phyloP scores from a whole-genome alignment of 2,888 invertebrate species.

The Habrosyne pyritoides region DNA sequence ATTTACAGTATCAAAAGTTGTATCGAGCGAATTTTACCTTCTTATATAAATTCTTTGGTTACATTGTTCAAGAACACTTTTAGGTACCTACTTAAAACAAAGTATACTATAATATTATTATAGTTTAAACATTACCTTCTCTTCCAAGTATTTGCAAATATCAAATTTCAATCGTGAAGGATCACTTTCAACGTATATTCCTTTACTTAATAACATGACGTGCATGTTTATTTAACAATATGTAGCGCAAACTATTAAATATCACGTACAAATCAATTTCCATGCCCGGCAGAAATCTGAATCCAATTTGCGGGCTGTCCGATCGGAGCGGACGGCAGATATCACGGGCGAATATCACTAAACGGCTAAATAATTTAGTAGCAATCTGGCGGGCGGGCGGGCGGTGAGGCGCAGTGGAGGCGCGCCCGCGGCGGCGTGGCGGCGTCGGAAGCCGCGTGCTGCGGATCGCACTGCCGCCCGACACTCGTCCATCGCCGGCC shows the following conservation, averaged over 20 bases:
- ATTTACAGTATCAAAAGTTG: conserved; percentile 19
- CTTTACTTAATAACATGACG: conserved; percentile 1
- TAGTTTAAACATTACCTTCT: too few species aligned
- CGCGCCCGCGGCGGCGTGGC: conserved; percentile 27
- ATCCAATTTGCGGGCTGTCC: conserved; percentile 83
- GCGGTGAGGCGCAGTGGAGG: conserved; percentile 42
- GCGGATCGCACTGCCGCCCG: conserved; percentile 27
- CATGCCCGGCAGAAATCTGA: conserved; percentile 77
- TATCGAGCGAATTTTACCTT: not conserved
- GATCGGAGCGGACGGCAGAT: conserved; percentile 71
- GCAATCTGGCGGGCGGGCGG: conserved; percentile 62
- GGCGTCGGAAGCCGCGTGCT: conserved; percentile 45
- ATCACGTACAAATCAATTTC: conserved; percentile 81
- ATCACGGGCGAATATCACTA: conserved; percentile 80
- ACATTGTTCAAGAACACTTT: too few species aligned
- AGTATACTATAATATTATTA: too few species aligned
- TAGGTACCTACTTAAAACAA: too few species aligned
- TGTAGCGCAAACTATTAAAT: conserved; percentile 67
- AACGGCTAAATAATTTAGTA: conserved; percentile 83
- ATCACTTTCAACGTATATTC: not conserved
- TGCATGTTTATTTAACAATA: conserved; percentile 49
- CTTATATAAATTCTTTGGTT: too few species aligned
- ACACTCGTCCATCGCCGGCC: conserved; percentile 14
- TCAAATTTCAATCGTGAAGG: not conserved
- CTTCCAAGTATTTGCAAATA: not conserved